Conservation (phyloP, 2,797 vertebrate species). For the Coregonus ussuriensis region DNA sequence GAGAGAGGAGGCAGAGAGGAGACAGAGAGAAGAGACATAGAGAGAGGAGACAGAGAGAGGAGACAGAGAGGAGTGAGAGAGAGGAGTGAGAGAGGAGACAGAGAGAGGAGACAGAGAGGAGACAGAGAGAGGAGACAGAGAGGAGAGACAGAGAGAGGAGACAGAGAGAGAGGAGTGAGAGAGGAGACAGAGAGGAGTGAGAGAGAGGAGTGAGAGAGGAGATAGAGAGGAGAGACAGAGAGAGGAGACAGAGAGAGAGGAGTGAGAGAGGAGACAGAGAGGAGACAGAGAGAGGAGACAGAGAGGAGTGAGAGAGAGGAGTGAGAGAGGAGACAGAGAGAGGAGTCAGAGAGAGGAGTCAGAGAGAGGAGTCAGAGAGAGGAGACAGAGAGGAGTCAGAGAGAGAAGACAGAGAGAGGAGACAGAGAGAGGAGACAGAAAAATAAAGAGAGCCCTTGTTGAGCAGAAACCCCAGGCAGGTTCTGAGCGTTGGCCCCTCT, state of each 20-base stretch:
- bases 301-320: too few relatives aligned
- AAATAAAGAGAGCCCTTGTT: constrained; percentile 36
- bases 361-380: too few relatives aligned
- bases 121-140: too few relatives aligned
- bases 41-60: too few relatives aligned
- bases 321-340: neutral
- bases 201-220: too few relatives aligned
- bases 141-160: too few relatives aligned
- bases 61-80: too few relatives aligned
- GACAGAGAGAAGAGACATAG: too few relatives aligned
- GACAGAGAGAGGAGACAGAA: constrained; percentile 12
- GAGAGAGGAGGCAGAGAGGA: too few relatives aligned
- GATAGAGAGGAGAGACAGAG: neutral
- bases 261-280: neutral
- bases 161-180: too few relatives aligned
- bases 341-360: neutral
- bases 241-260: constrained; percentile 8
- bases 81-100: neutral
- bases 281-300: neutral
- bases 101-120: too few relatives aligned
- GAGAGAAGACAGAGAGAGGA: neutral
- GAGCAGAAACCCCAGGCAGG: constrained; percentile 48
- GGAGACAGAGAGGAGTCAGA: too few relatives aligned
- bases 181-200: neutral
- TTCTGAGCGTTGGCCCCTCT: constrained; percentile 53